phyloP scores from a whole-genome alignment of 2,888 invertebrate genomes.

The Orgyia antiqua region DNA sequence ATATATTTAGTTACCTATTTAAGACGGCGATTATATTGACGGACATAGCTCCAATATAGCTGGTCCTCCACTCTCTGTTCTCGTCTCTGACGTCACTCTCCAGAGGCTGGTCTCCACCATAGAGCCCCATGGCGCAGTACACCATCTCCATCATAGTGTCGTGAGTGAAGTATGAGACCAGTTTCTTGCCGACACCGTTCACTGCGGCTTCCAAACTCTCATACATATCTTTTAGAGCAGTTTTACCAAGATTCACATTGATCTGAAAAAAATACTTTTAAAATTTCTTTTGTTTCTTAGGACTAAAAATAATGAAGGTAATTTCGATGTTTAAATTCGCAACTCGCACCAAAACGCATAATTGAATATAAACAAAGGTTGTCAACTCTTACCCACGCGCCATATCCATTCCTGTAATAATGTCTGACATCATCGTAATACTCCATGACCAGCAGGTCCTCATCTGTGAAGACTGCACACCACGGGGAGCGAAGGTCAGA shows the following conservation, averaged over 20 bases:
- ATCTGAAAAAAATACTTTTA: slow-evolving; percentile 51
- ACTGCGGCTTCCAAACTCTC: slow-evolving; percentile 59
- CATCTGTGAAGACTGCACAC: slow-evolving; percentile 84
- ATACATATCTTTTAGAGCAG: slow-evolving; percentile 82
- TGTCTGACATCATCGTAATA: slow-evolving; percentile 86
- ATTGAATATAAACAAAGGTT: no score
- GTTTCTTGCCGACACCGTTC: slow-evolving; percentile 51
- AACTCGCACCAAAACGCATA: no score
- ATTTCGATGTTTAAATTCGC: no score
- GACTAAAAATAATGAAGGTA: no score
- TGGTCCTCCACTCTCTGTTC: slow-evolving; percentile 82
- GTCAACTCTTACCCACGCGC: slow-evolving; percentile 44
- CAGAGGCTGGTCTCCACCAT: slow-evolving; percentile 77
- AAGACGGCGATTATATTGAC: slow-evolving; percentile 86
- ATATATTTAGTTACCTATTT: slow-evolving; percentile 70
- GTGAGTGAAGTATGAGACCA: slow-evolving; percentile 84
- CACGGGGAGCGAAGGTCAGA: slow-evolving; percentile 78
- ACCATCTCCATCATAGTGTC: slow-evolving; percentile 81
- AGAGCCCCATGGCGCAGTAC: slow-evolving; percentile 80
- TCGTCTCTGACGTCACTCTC: slow-evolving; percentile 74
- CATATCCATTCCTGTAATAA: slow-evolving; percentile 79
- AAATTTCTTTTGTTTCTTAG: no score
- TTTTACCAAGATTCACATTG: slow-evolving; percentile 82
- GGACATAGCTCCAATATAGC: slow-evolving; percentile 82
- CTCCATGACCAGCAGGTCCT: slow-evolving; percentile 84